Percentiles rank a stretch among this genome's conserved stretches.
These are phyloP conservation scores for Cryptotermes secundus DNA, from an alignment of 1,140 invertebrate species.

Conservation along the genomic window DNA sequence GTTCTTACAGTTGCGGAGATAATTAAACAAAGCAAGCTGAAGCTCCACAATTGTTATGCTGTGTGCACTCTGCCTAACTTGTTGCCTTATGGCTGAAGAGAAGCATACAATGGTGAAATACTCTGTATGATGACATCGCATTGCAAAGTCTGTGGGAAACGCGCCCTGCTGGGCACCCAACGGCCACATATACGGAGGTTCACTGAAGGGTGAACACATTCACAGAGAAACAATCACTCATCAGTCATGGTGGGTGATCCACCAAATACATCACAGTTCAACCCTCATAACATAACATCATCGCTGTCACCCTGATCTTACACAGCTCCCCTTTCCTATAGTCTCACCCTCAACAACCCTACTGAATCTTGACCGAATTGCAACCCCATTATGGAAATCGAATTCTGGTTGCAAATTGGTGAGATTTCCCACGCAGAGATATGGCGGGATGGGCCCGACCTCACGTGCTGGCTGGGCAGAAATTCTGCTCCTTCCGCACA, in stretches of 20 bases:
- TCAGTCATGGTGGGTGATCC: background rate
- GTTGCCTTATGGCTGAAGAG: no score
- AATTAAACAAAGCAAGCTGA: no score
- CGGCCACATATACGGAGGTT: no score
- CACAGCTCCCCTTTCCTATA: background rate
- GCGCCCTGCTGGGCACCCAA: no score
- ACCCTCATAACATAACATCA: background rate
- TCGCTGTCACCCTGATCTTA: background rate
- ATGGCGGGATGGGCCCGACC: background rate
- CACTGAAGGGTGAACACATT: background rate
- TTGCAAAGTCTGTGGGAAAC: no score
- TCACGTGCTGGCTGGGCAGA: no score
- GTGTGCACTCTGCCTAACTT: no score
- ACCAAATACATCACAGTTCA: constrained; percentile 22
- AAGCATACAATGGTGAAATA: no score
- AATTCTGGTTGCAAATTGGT: constrained; percentile 30
- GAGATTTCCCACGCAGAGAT: constrained; percentile 26
- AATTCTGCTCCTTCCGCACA: no score
- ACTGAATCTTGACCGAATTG: constrained; percentile 9
- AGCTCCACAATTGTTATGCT: no score
- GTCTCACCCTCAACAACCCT: background rate
- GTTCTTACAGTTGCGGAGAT: no score
- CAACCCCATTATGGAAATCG: constrained; percentile 28
- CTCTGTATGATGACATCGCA: no score
- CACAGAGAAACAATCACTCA: background rate